Evolutionary conservation across 53 echinoderm and acorn worm genomes (phyloP).

Genomic region (Glandiceps talaboti): DNA sequence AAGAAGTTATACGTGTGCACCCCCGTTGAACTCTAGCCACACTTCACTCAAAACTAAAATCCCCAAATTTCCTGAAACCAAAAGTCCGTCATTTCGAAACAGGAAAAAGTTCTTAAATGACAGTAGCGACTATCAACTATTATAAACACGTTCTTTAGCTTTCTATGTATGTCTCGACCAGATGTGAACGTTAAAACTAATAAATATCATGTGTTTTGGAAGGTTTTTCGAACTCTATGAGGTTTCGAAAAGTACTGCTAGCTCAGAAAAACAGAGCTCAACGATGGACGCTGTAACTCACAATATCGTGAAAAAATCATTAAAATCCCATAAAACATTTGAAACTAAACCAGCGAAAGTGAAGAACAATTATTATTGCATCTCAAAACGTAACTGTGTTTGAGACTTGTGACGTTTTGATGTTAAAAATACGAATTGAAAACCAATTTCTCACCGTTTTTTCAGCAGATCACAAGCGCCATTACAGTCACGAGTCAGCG

Average conservation of each 20-base stretch:
- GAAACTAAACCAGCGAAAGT: background rate
- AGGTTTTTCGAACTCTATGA: background rate
- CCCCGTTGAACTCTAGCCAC: background rate
- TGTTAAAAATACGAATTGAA: background rate
- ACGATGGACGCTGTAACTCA: background rate
- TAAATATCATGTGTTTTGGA: background rate
- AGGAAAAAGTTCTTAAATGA: background rate
- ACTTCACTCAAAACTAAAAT: background rate
- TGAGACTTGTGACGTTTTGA: background rate
- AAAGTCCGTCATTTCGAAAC: background rate
- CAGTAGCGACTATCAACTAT: background rate
- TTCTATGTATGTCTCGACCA: background rate
- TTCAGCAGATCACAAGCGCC: background rate
- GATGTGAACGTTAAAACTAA: background rate
- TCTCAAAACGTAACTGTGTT: background rate
- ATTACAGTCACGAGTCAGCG: conserved; percentile 1
- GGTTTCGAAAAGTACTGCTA: background rate
- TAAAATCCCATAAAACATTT: background rate
- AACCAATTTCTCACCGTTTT: background rate
- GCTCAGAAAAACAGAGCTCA: background rate
- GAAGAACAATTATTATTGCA: background rate
- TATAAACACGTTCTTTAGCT: background rate
- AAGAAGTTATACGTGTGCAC: background rate
- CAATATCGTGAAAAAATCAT: background rate
- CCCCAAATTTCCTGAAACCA: background rate